Evolutionary conservation across 2,113 vertebrate species (phyloP).

Genomic region (Tichodroma muraria): DNA sequence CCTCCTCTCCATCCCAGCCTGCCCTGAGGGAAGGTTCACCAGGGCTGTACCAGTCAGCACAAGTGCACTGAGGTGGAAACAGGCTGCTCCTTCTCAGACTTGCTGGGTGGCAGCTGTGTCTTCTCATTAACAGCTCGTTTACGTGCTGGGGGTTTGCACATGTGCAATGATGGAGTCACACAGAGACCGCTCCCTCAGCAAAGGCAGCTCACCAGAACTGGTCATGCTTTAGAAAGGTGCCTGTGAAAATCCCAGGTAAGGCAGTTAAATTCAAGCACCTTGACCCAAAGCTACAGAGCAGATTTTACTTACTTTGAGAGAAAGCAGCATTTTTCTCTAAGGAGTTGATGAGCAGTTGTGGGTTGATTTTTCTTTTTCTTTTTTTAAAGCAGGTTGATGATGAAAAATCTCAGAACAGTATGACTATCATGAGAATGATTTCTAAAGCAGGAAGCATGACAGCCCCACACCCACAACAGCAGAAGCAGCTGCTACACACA

Average conservation of each 20-base stretch:
- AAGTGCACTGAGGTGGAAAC: neutral
- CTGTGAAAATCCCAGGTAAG: neutral
- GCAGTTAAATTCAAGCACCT: neutral
- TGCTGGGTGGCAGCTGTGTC: neutral
- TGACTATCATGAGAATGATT: slow-evolving; percentile 56
- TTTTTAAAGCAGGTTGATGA: slow-evolving; percentile 47
- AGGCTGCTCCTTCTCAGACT: neutral
- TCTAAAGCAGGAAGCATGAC: slow-evolving; percentile 56
- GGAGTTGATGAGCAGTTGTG: neutral
- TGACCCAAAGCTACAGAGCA: neutral
- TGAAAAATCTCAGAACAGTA: slow-evolving; percentile 37
- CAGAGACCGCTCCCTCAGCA: neutral
- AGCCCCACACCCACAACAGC: slow-evolving; percentile 50
- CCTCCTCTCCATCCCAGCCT: neutral
- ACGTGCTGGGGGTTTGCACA: neutral
- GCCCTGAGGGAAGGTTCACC: neutral
- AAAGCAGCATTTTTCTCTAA: slow-evolving; percentile 1
- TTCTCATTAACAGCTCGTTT: neutral
- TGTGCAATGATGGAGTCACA: accelerated
- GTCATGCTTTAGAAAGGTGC: neutral
- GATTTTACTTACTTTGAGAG: neutral
- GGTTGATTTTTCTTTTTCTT: slow-evolving; percentile 26
- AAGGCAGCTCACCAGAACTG: neutral
- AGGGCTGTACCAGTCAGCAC: neutral
- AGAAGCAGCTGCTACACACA: slow-evolving; percentile 49